Evolutionary conservation across 2,888 invertebrate species (phyloP).

Genomic region (Bugula neritina): DNA sequence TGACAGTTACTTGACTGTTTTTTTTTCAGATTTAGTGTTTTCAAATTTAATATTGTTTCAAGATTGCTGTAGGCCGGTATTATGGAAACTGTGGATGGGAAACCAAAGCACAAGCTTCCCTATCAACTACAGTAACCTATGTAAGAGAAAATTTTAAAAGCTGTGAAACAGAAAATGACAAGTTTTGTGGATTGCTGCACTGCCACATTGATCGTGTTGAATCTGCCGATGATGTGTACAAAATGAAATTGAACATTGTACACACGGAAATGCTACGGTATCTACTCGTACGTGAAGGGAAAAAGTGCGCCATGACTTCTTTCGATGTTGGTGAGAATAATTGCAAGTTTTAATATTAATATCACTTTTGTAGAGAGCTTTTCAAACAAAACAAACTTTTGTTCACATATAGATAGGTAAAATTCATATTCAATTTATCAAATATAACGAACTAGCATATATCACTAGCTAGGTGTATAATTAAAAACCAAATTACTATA

Average conservation of each 20-base stretch:
- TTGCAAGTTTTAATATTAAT: too few species aligned
- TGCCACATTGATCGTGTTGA: not conserved
- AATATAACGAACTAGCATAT: too few species aligned
- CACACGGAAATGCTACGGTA: not conserved
- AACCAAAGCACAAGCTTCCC: not conserved
- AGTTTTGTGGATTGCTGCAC: slow-evolving; percentile 3
- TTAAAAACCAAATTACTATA: too few species aligned
- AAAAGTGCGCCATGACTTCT: not conserved
- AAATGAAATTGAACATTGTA: too few species aligned
- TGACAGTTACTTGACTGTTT: too few species aligned
- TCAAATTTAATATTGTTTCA: not conserved
- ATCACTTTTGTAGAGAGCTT: too few species aligned
- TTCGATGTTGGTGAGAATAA: slow-evolving; percentile 7
- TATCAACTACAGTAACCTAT: not conserved
- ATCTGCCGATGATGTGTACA: not conserved
- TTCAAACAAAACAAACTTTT: too few species aligned
- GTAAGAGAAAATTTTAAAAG: not conserved
- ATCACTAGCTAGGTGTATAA: too few species aligned
- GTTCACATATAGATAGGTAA: too few species aligned
- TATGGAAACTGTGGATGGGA: slow-evolving; percentile 18
- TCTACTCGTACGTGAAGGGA: not conserved
- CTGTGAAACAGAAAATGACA: not conserved
- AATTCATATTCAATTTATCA: too few species aligned
- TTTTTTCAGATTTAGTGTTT: not conserved
- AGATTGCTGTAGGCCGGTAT: slow-evolving; percentile 1